Base-by-base conservation (phyloP, 2,797 vertebrate species). In the Poeciliopsis presidionis region DNA sequence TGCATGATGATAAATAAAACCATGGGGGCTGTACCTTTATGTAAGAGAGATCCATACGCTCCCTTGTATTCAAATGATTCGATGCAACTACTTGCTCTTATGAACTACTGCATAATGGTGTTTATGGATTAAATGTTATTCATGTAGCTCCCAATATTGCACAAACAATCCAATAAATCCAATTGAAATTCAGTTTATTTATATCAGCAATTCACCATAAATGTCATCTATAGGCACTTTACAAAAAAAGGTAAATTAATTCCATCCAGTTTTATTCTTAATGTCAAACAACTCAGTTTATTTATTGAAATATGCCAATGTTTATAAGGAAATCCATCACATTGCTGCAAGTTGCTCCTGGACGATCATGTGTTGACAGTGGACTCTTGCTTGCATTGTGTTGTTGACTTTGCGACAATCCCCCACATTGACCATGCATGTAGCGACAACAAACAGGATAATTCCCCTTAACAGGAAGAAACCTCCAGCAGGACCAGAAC, bases 1-100 rank as follows among this genome's bases (percentile, higher is more conserved):
- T 61, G 8, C 49, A 43, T 30, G 28, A 25, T 55, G n/a, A 73
- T 72, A 59, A 81, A 84, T 70, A 79, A 81, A 88, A 20, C 25
- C 33, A 12, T 20, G 22, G 13, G 30, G 51, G 67, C 65, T 45
- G 49, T 43, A 63, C 63, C 36, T 74, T 69, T n/a, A 59, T 73
- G 30, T 63, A 73, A 78, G 72, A 45, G 45, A 73, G 57, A 73
- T 73, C 41, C 43, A 74, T 22, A 72, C 78, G 65, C 65, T 74
- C 55, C 71, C 53, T 41, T 36, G 41, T 22, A 73, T 73, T 61
- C 57, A 73, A 73, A 78, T 63, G 77, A 73, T 57, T n/a, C 13
- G 33, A 63, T 65, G 25, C 43, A 47, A 20, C 45, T n/a, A 49
- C 69, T 46, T 28, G 14, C 43, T 12, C 53, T 2, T 75, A 55